Conservation (phyloP, 2,113 vertebrate species). For the Pangasianodon hypophthalmus region DNA sequence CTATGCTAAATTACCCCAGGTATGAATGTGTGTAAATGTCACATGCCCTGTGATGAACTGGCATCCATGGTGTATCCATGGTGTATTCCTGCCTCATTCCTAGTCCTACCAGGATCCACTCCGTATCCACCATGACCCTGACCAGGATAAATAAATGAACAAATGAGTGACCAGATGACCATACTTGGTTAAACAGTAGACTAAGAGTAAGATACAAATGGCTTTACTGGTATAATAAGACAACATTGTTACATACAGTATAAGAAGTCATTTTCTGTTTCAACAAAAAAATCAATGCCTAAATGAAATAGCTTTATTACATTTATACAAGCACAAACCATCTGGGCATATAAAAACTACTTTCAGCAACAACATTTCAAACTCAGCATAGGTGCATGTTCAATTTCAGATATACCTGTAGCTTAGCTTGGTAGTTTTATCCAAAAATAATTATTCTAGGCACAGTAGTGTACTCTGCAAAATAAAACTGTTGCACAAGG, state of each 20-base stretch:
- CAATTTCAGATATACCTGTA: background rate
- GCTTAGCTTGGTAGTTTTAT: too few species aligned
- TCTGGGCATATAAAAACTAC: background rate
- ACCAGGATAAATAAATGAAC: background rate
- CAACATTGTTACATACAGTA: background rate
- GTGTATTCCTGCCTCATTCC: background rate
- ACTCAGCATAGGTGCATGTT: background rate
- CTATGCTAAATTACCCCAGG: too few species aligned
- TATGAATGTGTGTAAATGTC: background rate
- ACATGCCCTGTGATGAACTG: background rate
- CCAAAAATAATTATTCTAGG: background rate
- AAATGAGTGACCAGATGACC: background rate
- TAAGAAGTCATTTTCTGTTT: background rate
- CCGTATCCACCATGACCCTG: background rate
- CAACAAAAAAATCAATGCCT: background rate
- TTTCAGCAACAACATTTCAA: background rate
- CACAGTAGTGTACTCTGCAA: background rate
- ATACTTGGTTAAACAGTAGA: background rate
- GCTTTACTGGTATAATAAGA: background rate
- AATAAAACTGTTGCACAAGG: background rate
- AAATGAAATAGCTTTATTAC: background rate
- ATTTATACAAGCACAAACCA: background rate
- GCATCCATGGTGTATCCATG: background rate
- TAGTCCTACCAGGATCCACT: background rate
- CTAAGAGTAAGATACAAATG: background rate